Percentiles rank a stretch among this genome's conserved stretches.
phyloP scores from a whole-genome alignment of 2,113 vertebrate species.

The Ptyas mucosa region DNA sequence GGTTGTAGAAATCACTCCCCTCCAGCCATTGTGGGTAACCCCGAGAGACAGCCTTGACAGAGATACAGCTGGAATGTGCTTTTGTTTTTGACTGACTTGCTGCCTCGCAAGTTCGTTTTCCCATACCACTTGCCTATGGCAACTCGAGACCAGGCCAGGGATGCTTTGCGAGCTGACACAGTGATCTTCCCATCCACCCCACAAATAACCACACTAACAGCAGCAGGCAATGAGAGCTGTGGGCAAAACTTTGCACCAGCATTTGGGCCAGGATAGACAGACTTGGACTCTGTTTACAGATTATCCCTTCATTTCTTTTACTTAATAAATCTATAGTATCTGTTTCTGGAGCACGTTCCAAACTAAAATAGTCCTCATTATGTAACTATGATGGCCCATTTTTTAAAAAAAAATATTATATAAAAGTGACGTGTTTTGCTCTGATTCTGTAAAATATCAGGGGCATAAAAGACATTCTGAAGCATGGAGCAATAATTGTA shows the following conservation, averaged over 20 bases:
- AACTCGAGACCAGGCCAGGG: no score
- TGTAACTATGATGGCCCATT: background rate
- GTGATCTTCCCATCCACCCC: background rate
- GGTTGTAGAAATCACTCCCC: no score
- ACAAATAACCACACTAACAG: background rate
- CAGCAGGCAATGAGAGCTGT: background rate
- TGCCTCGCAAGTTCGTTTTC: no score
- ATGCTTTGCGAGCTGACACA: no score
- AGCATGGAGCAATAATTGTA: background rate
- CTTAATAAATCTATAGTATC: background rate
- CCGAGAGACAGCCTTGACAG: no score
- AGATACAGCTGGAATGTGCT: no score
- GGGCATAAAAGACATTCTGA: background rate
- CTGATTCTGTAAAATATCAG: background rate
- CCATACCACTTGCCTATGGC: no score
- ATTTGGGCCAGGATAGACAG: background rate
- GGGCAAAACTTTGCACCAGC: background rate
- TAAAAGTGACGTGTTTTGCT: background rate
- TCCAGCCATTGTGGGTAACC: no score
- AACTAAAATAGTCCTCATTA: background rate
- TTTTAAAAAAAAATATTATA: background rate
- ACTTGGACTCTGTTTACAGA: background rate
- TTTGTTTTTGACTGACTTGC: no score
- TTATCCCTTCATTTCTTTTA: background rate
- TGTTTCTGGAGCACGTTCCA: background rate